Base-by-base conservation (phyloP, 2,888 invertebrate species). In the Falcaria lacertinaria region DNA sequence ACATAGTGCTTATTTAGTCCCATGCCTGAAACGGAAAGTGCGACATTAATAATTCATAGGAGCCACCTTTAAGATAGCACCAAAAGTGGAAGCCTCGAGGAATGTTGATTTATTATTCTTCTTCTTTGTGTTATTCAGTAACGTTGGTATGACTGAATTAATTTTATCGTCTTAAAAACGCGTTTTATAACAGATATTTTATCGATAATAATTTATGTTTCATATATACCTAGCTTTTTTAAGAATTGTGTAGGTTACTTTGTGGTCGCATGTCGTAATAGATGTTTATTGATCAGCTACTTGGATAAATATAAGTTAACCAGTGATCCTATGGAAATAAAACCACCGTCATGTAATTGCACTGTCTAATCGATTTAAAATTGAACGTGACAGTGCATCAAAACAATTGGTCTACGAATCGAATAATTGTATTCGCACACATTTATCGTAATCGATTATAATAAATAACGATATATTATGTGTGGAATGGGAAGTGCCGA, bases 61-160 rank as follows among this genome's bases (percentile, higher is more conserved):
- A 13, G n/a, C 35, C 19, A 22, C 33, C 33, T 33, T 28, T 28
- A 28, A 11, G 28, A 28, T 11, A 28, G 11, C 11, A 14, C 37
- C 37, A 22, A 37, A 37, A 37, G 15, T 36, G 15, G 36, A 16
- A 17, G 8, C 14, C 5, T 8, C 37, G 15, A 22, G 37, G 37
- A 37, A 37, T 37, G 37, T 37, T 37, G 37, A 37, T 37, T 37
- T 37, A 37, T 37, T 37, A 37, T 37, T 37, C 37, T 25, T 13
- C 17, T 28, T 28, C 28, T 28, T 28, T 28, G 28, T 28, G 28
- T 28, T 28, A 28, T 28, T 28, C 28, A 28, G 28, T 11, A 28
- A 37, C 14, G 37, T 14, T 14, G 22, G 37, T 25, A 37, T 37
- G 7, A 25, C 25, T 37, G 37, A 37, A 22, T 37, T 37, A 37